Evolutionary conservation across 2,888 invertebrate species (phyloP).

Genomic region (Drosophila prostipennis): DNA sequence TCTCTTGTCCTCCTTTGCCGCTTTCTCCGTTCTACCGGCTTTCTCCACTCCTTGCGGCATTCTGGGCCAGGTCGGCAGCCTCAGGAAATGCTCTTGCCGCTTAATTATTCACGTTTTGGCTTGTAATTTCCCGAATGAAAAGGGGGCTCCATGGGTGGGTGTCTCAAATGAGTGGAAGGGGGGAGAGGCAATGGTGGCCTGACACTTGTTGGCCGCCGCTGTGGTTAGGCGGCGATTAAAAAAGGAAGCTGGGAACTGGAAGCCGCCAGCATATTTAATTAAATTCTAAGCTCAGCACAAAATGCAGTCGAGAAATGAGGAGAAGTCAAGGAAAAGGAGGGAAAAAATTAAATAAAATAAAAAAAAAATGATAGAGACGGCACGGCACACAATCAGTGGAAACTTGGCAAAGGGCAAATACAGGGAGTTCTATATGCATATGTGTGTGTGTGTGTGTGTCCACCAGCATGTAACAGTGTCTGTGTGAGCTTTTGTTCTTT

Average conservation of each 20-base stretch:
- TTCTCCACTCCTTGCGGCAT: constrained; percentile 7
- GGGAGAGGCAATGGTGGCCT: constrained; percentile 11
- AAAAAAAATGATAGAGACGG: background rate
- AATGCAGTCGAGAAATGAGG: constrained; percentile 29
- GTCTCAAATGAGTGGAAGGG: background rate
- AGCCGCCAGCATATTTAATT: constrained; percentile 50
- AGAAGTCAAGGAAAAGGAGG: background rate
- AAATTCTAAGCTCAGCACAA: constrained; percentile 46
- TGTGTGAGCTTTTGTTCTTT: constrained; percentile 25
- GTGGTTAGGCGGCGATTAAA: constrained; percentile 51
- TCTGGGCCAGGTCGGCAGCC: constrained; percentile 31
- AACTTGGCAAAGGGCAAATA: constrained; percentile 15
- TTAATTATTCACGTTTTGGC: constrained; percentile 56
- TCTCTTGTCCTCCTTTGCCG: constrained; percentile 1
- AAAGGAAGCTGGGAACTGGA: constrained; percentile 25
- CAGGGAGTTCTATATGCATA: background rate
- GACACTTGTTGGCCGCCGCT: constrained; percentile 47
- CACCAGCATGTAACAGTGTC: too few relatives aligned
- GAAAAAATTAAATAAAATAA: background rate
- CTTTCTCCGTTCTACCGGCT: background rate
- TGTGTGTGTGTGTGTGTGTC: constrained; percentile 25
- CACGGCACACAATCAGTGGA: constrained; percentile 11
- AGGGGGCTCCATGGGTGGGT: background rate
- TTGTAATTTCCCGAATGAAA: constrained; percentile 54
- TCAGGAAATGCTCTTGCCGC: constrained; percentile 52